phyloP scores from a whole-genome alignment of 2,888 invertebrate genomes.

The Rambutsinella grinnellia region DNA sequence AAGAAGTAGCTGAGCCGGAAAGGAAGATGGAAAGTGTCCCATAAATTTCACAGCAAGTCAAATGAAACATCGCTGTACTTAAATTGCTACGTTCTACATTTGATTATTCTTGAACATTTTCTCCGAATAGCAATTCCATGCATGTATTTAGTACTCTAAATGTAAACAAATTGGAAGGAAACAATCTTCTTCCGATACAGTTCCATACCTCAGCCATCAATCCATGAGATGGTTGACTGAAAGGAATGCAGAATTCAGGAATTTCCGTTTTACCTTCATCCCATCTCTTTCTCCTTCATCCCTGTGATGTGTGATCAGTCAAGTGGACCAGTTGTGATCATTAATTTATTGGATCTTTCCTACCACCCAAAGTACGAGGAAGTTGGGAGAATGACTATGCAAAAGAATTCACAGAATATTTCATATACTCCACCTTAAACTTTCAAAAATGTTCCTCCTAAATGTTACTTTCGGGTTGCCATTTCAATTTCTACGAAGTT shows the following conservation, averaged over 20 bases:
- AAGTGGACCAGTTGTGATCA: slow-evolving; percentile 31
- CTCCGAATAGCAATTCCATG: neutral
- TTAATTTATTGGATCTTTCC: slow-evolving; percentile 37
- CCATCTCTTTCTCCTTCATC: neutral
- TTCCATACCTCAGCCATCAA: neutral
- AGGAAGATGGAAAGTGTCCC: neutral
- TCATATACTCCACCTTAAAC: neutral
- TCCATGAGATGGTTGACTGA: neutral
- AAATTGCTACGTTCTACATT: neutral
- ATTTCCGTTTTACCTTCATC: neutral
- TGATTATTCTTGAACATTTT: neutral
- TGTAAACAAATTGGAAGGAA: too few species aligned
- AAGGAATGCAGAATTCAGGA: slow-evolving; percentile 39
- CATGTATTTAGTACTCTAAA: too few species aligned
- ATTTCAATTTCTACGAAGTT: too few species aligned
- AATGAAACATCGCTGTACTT: neutral
- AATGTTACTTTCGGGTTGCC: too few species aligned
- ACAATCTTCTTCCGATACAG: neutral
- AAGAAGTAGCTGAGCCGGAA: slow-evolving; percentile 23
- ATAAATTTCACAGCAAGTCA: neutral
- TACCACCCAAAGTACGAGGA: neutral
- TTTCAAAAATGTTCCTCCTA: too few species aligned
- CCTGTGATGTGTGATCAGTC: slow-evolving; percentile 38
- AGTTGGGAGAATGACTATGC: slow-evolving; percentile 36
- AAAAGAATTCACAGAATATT: slow-evolving; percentile 1